phyloP scores from a whole-genome alignment of 53 echinoderm and acorn worm species.

The Antedon mediterranea region DNA sequence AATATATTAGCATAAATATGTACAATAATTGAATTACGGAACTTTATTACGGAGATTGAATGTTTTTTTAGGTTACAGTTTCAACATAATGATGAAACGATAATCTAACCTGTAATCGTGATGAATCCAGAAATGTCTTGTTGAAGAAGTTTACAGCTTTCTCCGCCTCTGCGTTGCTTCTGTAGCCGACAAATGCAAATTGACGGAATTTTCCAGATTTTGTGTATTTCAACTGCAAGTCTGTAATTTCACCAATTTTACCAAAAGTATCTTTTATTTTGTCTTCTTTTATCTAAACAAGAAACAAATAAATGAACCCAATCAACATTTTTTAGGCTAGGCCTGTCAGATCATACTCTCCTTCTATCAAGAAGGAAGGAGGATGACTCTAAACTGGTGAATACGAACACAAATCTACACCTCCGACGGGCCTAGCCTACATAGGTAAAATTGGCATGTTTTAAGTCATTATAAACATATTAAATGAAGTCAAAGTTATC shows the following conservation, averaged over 20 bases:
- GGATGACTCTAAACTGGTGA: too few relatives aligned
- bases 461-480: too few relatives aligned
- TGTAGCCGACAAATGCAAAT: constrained; percentile 87
- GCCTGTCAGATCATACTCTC: too few relatives aligned
- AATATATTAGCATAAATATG: neutral
- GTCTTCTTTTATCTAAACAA: constrained; percentile 50
- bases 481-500: neutral
- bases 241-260: constrained; percentile 68
- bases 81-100: neutral
- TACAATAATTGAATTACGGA: neutral
- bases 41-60: neutral
- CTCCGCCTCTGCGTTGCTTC: constrained; percentile 36
- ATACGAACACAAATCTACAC: too few relatives aligned
- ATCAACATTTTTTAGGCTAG: neutral
- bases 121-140: constrained; percentile 69
- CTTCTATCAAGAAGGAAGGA: too few relatives aligned
- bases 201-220: constrained; percentile 65
- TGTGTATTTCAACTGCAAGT: constrained; percentile 82
- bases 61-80: neutral
- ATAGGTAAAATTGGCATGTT: neutral
- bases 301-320: neutral
- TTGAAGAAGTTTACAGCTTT: constrained; percentile 50
- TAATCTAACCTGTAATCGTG: constrained; percentile 69
- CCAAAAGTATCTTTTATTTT: constrained; percentile 51
- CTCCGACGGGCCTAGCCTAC: neutral